Percentiles rank a stretch among this genome's conserved stretches.
phyloP scores from a whole-genome alignment of 1,140 invertebrate species.

The Orius laevigatus region DNA sequence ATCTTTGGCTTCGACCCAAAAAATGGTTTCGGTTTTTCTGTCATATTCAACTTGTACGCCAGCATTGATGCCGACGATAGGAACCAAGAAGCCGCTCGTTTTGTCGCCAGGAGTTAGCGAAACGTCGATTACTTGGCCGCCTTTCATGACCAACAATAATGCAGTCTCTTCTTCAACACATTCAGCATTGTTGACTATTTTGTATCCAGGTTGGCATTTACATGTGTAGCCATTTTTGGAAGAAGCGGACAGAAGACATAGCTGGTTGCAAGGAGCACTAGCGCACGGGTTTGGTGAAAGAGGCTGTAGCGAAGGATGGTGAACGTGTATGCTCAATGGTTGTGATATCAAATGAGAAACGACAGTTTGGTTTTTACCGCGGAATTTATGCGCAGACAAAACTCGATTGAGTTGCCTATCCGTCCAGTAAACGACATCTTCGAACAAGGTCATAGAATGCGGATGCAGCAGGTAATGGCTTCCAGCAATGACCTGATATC shows the following conservation, averaged over 20 bases:
- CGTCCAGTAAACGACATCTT: constrained; percentile 92
- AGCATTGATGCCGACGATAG: constrained; percentile 79
- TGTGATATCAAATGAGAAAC: constrained; percentile 88
- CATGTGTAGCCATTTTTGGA: constrained; percentile 61
- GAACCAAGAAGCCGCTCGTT: constrained; percentile 60
- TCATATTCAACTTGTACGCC: constrained; percentile 87
- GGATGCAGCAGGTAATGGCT: constrained; percentile 89
- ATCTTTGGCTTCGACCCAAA: constrained; percentile 66
- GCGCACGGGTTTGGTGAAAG: constrained; percentile 66
- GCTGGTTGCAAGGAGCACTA: constrained; percentile 64
- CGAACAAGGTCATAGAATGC: constrained; percentile 82
- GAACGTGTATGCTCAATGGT: constrained; percentile 84
- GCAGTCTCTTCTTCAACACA: constrained; percentile 73
- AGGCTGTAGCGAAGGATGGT: constrained; percentile 86
- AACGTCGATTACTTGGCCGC: constrained; percentile 73
- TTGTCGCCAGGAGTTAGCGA: constrained; percentile 55
- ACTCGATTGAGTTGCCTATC: constrained; percentile 79
- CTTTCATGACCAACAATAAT: constrained; percentile 81
- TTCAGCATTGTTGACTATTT: constrained; percentile 43
- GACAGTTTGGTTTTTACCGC: constrained; percentile 77
- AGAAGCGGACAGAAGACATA: constrained; percentile 75
- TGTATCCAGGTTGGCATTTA: constrained; percentile 79
- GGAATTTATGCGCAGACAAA: constrained; percentile 78
- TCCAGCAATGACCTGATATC: constrained; percentile 71
- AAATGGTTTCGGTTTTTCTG: constrained; percentile 60